phyloP scores from a whole-genome alignment of 2,797 vertebrate species.

The Spheniscus humboldti region DNA sequence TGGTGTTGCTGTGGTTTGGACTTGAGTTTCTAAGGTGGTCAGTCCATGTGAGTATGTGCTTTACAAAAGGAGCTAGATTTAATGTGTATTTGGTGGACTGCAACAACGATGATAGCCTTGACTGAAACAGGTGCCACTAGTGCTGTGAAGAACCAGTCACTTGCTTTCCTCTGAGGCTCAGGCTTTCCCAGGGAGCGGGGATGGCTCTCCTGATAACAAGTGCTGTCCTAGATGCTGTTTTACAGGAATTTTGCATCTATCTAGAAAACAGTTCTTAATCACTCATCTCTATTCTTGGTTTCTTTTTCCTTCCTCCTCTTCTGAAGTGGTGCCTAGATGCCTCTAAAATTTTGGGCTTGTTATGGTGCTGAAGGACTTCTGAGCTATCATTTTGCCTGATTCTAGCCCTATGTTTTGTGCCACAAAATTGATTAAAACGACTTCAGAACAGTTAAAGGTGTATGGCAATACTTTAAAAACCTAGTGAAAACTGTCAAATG shows the following conservation, averaged over 20 bases:
- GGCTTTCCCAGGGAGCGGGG: neutral
- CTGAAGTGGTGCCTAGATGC: neutral
- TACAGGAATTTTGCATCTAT: neutral
- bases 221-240: neutral
- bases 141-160: neutral
- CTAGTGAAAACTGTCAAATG: neutral
- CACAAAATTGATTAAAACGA: neutral
- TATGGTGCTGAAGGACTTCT: neutral
- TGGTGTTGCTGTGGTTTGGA: neutral
- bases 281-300: neutral
- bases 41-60: neutral
- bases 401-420: neutral
- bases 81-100: neutral
- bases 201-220: neutral
- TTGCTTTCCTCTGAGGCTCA: neutral
- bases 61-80: neutral
- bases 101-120: neutral
- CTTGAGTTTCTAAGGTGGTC: neutral
- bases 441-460: neutral
- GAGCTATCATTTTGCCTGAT: neutral
- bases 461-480: no score
- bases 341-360: neutral
- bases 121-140: neutral
- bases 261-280: neutral
- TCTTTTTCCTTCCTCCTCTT: neutral